A percentile compares a stretch with the other conserved stretches of the same genome.
These are phyloP conservation scores for Dermatemys mawii DNA, from an alignment of 2,113 vertebrate genomes.

Conservation along the genomic window DNA sequence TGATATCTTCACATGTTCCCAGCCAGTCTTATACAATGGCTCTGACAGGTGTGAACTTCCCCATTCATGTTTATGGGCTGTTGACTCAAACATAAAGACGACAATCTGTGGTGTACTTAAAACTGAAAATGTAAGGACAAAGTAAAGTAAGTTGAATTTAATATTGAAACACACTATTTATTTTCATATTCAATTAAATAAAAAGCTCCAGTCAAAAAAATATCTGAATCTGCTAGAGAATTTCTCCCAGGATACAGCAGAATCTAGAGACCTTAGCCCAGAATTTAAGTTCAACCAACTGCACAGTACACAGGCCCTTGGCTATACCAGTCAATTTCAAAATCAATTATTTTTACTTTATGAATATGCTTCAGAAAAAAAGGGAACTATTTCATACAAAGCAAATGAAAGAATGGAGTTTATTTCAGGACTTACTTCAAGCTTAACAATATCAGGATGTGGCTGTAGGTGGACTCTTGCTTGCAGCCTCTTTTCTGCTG, in stretches of 20 bases:
- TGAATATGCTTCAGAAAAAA: constrained; percentile 49
- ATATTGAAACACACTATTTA: not conserved
- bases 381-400: constrained; percentile 61
- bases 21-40: not conserved
- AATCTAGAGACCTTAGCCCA: constrained; percentile 56
- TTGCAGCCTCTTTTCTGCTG: constrained; percentile 79
- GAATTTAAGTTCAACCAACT: constrained; percentile 57
- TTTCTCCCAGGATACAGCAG: constrained; percentile 58
- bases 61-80: not conserved
- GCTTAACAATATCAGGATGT: constrained; percentile 73
- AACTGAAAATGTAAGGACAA: fast-evolving
- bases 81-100: constrained; percentile 11
- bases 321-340: constrained; percentile 75
- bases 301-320: constrained; percentile 59
- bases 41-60: not conserved
- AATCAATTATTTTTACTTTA: constrained; percentile 76
- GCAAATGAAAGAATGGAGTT: constrained; percentile 41
- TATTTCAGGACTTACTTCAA: constrained; percentile 82
- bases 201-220: not conserved
- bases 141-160: not conserved
- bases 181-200: not conserved
- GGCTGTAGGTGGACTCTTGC: constrained; percentile 58
- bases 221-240: not conserved
- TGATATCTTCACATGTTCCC: not conserved
- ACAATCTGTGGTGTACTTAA: not conserved